These are phyloP conservation scores for Girardinichthys multiradiatus DNA, from an alignment of 2,113 vertebrate genomes.

Conservation along the genomic window DNA sequence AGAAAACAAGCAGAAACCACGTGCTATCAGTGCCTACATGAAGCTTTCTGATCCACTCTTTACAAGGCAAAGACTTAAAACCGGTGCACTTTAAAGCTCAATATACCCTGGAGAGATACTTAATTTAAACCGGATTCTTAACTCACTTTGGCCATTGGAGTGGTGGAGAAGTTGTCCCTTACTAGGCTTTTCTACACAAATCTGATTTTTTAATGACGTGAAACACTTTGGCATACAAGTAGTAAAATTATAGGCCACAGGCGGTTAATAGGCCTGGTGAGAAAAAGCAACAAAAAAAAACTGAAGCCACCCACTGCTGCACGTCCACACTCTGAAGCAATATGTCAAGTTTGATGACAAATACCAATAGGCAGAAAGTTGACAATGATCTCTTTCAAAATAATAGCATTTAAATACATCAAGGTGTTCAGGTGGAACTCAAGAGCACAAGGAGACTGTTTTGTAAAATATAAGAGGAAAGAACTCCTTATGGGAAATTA, in stretches of 20 bases:
- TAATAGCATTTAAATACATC: slow-evolving; percentile 27
- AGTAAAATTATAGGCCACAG: background rate
- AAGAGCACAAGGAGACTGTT: no score
- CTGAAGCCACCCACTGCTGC: slow-evolving; percentile 10
- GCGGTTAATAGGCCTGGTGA: no score
- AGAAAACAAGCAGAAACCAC: slow-evolving; percentile 20
- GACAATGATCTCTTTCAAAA: slow-evolving; percentile 2
- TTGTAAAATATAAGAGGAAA: no score
- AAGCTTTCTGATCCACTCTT: background rate
- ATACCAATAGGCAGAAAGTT: slow-evolving; percentile 20
- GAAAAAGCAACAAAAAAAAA: background rate
- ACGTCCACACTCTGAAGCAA: slow-evolving; percentile 40
- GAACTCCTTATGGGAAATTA: no score
- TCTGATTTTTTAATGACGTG: background rate
- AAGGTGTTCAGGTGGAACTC: no score
- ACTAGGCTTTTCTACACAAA: background rate
- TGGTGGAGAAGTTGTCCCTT: background rate
- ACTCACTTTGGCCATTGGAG: background rate
- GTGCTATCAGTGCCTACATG: slow-evolving; percentile 12
- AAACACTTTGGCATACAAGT: background rate
- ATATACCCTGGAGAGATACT: background rate
- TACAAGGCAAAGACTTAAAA: background rate
- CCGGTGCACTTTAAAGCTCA: background rate
- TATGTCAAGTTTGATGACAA: slow-evolving; percentile 4
- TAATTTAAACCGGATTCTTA: background rate